These are phyloP conservation scores for Parasteatoda tepidariorum DNA, from an alignment of 1,140 invertebrate species.

Conservation along the genomic window DNA sequence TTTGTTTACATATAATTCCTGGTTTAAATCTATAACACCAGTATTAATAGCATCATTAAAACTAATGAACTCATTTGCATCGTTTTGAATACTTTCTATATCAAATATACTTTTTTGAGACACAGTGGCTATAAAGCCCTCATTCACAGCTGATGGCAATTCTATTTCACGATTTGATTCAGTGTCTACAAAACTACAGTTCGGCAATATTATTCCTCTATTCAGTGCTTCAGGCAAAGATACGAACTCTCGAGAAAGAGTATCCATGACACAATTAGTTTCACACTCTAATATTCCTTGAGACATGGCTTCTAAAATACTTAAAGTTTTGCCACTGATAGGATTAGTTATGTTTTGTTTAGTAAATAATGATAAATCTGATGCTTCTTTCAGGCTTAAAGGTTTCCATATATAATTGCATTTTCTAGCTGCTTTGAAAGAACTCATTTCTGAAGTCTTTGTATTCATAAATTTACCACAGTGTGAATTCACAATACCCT, in stretches of 20 bases:
- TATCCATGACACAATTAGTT: conserved; percentile 85
- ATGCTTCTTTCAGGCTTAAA: conserved; percentile 87
- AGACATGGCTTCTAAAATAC: conserved; percentile 85
- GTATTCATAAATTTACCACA: conserved; percentile 82
- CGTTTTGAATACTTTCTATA: conserved; percentile 89
- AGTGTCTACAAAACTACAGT: conserved; percentile 79
- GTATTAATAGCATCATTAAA: conserved; percentile 86
- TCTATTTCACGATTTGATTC: conserved; percentile 77
- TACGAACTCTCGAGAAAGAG: conserved; percentile 78
- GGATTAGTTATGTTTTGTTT: conserved; percentile 84
- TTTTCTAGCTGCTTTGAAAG: conserved; percentile 82
- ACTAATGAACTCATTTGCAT: conserved; percentile 84
- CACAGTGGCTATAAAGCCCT: conserved; percentile 87
- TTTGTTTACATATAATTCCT: conserved; percentile 79
- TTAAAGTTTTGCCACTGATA: conserved; percentile 78
- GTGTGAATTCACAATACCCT: conserved; percentile 81
- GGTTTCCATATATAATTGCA: conserved; percentile 86
- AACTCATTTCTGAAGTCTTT: conserved; percentile 78
- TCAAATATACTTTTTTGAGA: conserved; percentile 89
- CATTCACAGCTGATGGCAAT: conserved; percentile 83
- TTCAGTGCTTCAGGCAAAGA: conserved; percentile 86
- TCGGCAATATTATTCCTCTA: conserved; percentile 79
- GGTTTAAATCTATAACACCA: conserved; percentile 81
- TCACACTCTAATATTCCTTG: conserved; percentile 89
- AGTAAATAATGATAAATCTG: conserved; percentile 83